These are phyloP conservation scores for Amaurobius ferox DNA, from an alignment of 2,888 invertebrate genomes.

Conservation along the genomic window DNA sequence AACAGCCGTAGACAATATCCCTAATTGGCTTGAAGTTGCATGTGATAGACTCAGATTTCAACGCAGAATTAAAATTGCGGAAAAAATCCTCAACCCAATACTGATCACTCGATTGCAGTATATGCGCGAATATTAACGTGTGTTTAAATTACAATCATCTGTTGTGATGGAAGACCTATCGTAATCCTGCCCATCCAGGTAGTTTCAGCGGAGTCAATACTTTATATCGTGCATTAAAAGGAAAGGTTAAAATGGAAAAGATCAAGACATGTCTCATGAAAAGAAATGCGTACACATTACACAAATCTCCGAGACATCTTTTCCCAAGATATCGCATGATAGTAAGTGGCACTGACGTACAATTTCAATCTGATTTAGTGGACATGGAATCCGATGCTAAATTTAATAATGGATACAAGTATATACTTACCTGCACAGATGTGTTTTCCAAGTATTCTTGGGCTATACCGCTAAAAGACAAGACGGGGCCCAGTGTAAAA, in stretches of 20 bases:
- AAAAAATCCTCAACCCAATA: too few species aligned
- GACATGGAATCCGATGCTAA: slow-evolving; percentile 60
- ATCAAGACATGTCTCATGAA: not conserved
- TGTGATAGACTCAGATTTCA: too few species aligned
- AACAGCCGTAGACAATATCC: too few species aligned
- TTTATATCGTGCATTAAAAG: too few species aligned
- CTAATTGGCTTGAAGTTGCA: too few species aligned
- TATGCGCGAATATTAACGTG: too few species aligned
- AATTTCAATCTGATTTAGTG: slow-evolving; percentile 74
- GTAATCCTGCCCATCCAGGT: not conserved
- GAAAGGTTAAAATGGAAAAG: not conserved
- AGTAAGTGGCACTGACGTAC: slow-evolving; percentile 71
- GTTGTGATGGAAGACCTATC: too few species aligned
- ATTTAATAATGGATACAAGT: slow-evolving; percentile 73
- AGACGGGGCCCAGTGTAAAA: slow-evolving; percentile 69
- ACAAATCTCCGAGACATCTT: not conserved
- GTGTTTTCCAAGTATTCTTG: slow-evolving; percentile 74
- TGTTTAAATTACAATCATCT: too few species aligned
- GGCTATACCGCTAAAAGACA: slow-evolving; percentile 74
- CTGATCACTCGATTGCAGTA: too few species aligned
- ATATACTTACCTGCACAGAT: slow-evolving; percentile 75
- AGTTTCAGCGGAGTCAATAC: too few species aligned
- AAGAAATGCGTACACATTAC: not conserved
- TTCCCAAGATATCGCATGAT: not conserved
- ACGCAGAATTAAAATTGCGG: too few species aligned